Evolutionary conservation across 2,888 invertebrate species (phyloP), one percentile per base, ranked within the genome.

Genomic region (Limnephilus auricula): DNA sequence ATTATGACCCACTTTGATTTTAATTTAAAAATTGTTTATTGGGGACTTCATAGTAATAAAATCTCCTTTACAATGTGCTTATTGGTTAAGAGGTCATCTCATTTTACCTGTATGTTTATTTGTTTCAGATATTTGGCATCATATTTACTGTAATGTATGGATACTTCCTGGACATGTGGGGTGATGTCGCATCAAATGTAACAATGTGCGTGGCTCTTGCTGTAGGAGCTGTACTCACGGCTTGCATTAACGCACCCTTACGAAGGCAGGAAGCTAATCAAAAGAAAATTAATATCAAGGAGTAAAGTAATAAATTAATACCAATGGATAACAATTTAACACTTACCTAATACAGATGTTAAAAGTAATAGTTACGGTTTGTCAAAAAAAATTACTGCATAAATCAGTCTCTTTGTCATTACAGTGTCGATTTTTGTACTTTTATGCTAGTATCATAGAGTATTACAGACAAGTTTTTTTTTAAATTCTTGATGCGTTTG

Each of bases 161-260:
- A 80, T 96, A 96, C 94, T 95, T 98, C 93, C 96, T 98, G 94
- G 95, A 95, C 25, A 92, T 95, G 0, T 96, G 97, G 90, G 97
- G 97, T 1, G 98, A 98, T 94, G 96, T 97, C 93, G 97, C 97
- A 95, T 98, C 99, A 15, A 99, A 99, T 95, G 95, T 98, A 0
- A 96, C 97, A 1, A 97, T 99, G 94, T 98, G 97, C 92, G 95
- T 95, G 0, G 96, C 98, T 93, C 96, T 99, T 30, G 96, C 97
- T 0, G 91, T 98, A 0, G 99, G 99, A 15, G 96, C 98, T 0
- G 95, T 97, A 92, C 96, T 99, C 94, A 99, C 99, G 18, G 97
- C 97, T 30, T 95, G 97, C 93, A 98, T 98, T 93, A 96, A 97
- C 82, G 97, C 98, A 13, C 98, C 99, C 95, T 96, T 98, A 93